Conservation (phyloP, 2,888 invertebrate species). For the Monopis laevigella region DNA sequence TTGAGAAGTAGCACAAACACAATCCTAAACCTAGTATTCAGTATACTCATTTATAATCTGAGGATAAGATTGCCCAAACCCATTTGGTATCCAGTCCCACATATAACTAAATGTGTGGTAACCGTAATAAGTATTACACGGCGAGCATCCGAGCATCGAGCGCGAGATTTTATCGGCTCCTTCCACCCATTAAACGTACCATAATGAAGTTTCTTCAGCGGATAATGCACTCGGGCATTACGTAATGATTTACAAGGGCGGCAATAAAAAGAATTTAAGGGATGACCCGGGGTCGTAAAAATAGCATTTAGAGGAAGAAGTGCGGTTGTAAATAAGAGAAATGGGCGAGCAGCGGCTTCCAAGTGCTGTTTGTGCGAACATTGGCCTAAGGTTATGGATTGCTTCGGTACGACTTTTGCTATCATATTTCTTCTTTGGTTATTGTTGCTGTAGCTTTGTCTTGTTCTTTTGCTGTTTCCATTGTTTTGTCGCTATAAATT, state of each 20-base stretch:
- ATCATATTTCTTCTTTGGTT: no score
- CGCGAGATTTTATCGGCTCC: conserved; percentile 63
- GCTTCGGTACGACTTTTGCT: no score
- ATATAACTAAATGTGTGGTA: no score
- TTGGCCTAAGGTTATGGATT: background rate
- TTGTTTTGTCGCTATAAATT: no score
- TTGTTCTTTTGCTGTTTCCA: background rate
- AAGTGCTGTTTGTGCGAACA: conserved; percentile 24
- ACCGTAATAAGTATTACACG: conserved; percentile 29
- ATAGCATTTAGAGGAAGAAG: conserved; percentile 27
- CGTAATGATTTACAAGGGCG: conserved; percentile 64
- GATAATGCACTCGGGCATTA: conserved; percentile 64
- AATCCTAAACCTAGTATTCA: no score
- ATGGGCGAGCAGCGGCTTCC: conserved; percentile 39
- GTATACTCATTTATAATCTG: no score
- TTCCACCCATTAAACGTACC: conserved; percentile 65
- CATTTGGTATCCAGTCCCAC: no score
- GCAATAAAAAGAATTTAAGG: conserved; percentile 68
- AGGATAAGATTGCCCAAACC: no score
- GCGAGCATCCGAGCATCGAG: conserved; percentile 34
- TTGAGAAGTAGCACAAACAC: no score
- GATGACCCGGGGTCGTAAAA: conserved; percentile 58
- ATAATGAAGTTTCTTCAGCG: conserved; percentile 64
- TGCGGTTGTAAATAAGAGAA: conserved; percentile 55
- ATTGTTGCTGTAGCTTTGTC: background rate